These are phyloP conservation scores for Melanotaenia trifasciata DNA, from an alignment of 2,797 vertebrate genomes.

Conservation along the genomic window DNA sequence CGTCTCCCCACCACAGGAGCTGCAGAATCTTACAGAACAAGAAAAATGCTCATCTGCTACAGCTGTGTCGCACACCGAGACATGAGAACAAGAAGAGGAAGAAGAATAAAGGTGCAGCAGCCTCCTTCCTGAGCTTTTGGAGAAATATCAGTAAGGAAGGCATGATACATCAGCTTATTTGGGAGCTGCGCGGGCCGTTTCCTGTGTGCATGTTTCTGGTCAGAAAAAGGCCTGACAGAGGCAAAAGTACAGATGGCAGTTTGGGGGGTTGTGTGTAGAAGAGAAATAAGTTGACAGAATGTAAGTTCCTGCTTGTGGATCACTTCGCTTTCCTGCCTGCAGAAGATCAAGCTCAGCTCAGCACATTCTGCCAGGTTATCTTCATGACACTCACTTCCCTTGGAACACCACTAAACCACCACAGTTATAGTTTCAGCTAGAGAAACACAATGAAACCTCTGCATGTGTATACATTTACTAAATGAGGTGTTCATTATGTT, in stretches of 20 bases:
- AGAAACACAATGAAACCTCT: conserved; percentile 26
- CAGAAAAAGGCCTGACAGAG: conserved; percentile 80
- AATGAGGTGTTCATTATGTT: not conserved
- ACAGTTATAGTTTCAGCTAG: conserved; percentile 30
- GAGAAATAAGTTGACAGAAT: conserved; percentile 66
- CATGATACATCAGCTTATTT: conserved; percentile 89
- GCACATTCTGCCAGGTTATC: conserved; percentile 85
- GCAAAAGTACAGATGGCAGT: conserved; percentile 78
- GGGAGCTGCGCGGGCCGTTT: conserved; percentile 69
- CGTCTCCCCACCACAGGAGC: conserved; percentile 54
- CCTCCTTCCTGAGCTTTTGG: conserved; percentile 71
- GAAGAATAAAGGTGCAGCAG: conserved; percentile 56
- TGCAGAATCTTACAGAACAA: conserved; percentile 50
- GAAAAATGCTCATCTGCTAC: conserved; percentile 52
- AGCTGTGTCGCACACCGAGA: conserved; percentile 57
- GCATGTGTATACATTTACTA: conserved; percentile 32
- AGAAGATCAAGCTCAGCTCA: conserved; percentile 75
- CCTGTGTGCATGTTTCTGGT: conserved; percentile 69
- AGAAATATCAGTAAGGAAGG: conserved; percentile 85
- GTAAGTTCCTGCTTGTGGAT: conserved; percentile 77
- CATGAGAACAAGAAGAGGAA: conserved; percentile 55
- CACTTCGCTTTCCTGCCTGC: conserved; percentile 78
- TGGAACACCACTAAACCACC: conserved; percentile 49
- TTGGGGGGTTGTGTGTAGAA: conserved; percentile 35
- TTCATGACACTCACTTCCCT: conserved; percentile 74